These are phyloP conservation scores for Lateolabrax maculatus DNA, from an alignment of 2,797 vertebrate species.

Conservation along the genomic window DNA sequence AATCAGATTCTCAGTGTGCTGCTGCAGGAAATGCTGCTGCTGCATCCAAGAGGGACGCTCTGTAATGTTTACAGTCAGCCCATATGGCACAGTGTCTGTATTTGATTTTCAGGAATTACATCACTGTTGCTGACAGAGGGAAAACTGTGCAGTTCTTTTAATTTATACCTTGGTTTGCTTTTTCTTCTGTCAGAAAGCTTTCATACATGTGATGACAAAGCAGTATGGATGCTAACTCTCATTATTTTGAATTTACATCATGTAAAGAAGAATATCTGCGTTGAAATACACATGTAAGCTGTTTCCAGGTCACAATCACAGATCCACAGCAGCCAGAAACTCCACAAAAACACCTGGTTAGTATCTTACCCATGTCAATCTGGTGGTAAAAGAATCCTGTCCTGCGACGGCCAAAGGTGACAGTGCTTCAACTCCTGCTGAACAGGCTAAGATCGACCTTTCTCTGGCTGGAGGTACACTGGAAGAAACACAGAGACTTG, in stretches of 20 bases:
- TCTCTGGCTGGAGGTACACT: not conserved
- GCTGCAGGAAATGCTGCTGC: conserved; percentile 49
- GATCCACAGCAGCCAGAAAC: not conserved
- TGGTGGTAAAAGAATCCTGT: not conserved
- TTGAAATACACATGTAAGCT: not conserved
- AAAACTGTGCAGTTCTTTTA: not conserved
- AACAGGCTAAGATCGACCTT: not conserved
- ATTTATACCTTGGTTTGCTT: no score
- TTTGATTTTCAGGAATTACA: not conserved
- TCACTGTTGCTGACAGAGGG: not conserved
- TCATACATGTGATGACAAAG: no score
- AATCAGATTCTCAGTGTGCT: not conserved
- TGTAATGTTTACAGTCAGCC: not conserved
- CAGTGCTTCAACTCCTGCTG: not conserved
- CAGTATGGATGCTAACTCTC: no score
- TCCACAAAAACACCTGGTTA: not conserved
- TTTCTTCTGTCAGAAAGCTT: no score
- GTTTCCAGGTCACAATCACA: not conserved
- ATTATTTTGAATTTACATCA: not conserved
- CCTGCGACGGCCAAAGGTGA: not conserved
- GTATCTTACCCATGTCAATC: not conserved
- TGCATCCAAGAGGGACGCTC: conserved; percentile 8
- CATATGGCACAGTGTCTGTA: not conserved
- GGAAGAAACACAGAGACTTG: not conserved
- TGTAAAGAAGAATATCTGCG: not conserved